Base-by-base conservation (phyloP, 2,888 invertebrate genomes). In the Parnassius mnemosyne region DNA sequence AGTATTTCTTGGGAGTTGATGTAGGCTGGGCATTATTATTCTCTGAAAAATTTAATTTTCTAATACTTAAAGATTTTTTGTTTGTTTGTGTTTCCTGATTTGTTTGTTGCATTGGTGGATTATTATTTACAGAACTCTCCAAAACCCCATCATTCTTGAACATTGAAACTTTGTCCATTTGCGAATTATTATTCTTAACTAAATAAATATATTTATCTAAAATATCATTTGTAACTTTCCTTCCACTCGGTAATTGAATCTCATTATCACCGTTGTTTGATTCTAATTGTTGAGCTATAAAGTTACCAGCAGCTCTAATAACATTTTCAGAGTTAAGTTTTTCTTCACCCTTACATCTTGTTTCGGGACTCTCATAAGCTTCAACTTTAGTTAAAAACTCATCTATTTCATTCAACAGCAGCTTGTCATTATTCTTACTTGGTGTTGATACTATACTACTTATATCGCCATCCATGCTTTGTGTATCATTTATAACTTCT, bases 131-230 rank as follows among this genome's bases (percentile, higher is more conserved):
- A 47, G 60, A 60, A 58, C 47, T 66, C 9, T 68, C 66, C 50
- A 42, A 25, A 11, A 42, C 57, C 34, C 53, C 63, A 49, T 60
- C 34, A 65, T 71, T 54, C 68, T 67, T 61, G 70, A 65, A 43
- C 13, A 20, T 53, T 10, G 66, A 10, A 16, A 72, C 53, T 55
- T 74, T 78, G 0, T 83, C 81, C 10, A 66, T n/a, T 56, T 77
- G 78, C 10, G 74, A 63, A 66, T 79, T 83, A 65, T 79, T 83
- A 64, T 80, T 86, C 74, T 85, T 86, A 0, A 85, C 87, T 68
- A 91, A 82, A 71, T 91, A 91, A 70, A 91, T 91, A 66, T 91
- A 91, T 70, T 89, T 90, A 69, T 91, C 88, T 55, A 91, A 76
- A 41, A 89, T 72, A 69, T 71, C 77, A 71, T 80, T 83, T 1